phyloP scores from a whole-genome alignment of 2,888 invertebrate genomes.

The Lepidochitona cinerea region DNA sequence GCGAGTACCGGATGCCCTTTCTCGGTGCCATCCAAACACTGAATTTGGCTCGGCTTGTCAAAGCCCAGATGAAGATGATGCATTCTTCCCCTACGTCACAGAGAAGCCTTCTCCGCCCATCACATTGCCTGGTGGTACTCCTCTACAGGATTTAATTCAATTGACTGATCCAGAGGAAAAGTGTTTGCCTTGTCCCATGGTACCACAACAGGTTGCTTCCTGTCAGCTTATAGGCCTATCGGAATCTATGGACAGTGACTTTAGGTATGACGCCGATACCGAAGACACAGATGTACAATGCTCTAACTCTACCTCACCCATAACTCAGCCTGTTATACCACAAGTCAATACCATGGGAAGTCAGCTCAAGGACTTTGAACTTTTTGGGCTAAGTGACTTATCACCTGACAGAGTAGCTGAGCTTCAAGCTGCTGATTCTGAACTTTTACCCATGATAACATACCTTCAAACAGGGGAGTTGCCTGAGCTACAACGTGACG shows the following conservation, averaged over 20 bases:
- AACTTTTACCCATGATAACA: slow-evolving; percentile 15
- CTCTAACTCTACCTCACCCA: no score
- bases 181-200: background rate
- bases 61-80: slow-evolving; percentile 4
- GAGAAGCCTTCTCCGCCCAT: background rate
- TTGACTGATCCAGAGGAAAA: background rate
- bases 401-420: slow-evolving; percentile 6
- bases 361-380: no score
- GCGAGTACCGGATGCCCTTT: background rate
- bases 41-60: background rate
- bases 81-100: slow-evolving; percentile 8
- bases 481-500: slow-evolving; percentile 24
- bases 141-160: background rate
- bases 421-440: slow-evolving; percentile 16
- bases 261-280: slow-evolving; percentile 2
- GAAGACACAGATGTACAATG: no score
- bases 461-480: slow-evolving; percentile 14
- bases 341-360: no score
- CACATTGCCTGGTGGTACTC: background rate
- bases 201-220: background rate
- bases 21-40: background rate
- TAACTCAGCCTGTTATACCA: no score
- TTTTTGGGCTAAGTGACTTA: no score
- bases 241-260: background rate
- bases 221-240: background rate